Base-by-base conservation (phyloP, 1,140 invertebrate species). In the Bilobella aurantiaca region DNA sequence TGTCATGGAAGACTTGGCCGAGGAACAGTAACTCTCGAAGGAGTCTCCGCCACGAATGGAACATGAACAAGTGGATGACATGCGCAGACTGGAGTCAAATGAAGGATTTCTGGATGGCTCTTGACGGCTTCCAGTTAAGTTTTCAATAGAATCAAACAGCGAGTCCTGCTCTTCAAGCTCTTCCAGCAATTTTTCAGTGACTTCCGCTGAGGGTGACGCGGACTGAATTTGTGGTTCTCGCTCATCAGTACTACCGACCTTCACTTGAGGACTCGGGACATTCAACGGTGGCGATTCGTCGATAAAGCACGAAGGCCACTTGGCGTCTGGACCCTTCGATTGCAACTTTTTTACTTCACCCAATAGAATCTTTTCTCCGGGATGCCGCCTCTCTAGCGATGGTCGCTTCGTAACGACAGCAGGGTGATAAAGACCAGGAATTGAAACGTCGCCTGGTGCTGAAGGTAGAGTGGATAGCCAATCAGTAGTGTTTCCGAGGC, bases 31-130 rank as follows among this genome's bases (percentile, higher is more conserved):
- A 0, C 69, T 71, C 18, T 73, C 72, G 46, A 73, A 73, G 0
- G 69, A 71, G 56, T 73, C 72, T 12, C 72, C 69, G 1, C 69
- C 68, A 3, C 71, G 68, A 53, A 72, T 69, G n/a, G 71, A 72
- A 28, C 71, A 72, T 21, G 71, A 73, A 32, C 68, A 70, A 18
- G 66, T 73, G 1, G 68, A 70, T 2, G 68, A 70, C 71, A 73
- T 70, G 12, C 71, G 53, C 16, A 73, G 57, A 30, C 68, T 70
- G 14, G 71, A 73, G 25, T 73, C 71, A 21, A 73, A 62, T 18
- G 68, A 70, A 1, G 71, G 71, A 58, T 73, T 73, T 2, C 69
- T 64, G 1, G 65, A 64, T 2, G 61, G 64, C n/a, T 62, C 37
- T 34, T 58, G 66, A n/a, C 28, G 23, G 2, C 14, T 25, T 23